Conservation (phyloP, 2,888 invertebrate species). For the Tipula unca region DNA sequence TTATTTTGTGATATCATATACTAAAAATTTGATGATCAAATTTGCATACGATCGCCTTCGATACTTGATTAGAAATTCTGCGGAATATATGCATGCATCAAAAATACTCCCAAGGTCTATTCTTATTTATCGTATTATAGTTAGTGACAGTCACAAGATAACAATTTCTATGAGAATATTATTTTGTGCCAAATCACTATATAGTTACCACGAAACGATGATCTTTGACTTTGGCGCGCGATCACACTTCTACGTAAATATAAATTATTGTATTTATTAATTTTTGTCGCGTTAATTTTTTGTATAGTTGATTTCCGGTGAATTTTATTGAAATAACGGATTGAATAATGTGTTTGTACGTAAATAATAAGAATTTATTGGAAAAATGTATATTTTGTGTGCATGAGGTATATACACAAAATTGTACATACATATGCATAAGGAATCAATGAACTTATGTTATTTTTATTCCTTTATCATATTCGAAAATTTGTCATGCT, state of each 20-base stretch:
- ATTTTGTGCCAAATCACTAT: too few species aligned
- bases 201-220: not conserved
- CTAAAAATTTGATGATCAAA: not conserved
- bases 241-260: not conserved
- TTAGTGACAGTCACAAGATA: too few species aligned
- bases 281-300: not conserved
- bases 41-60: not conserved
- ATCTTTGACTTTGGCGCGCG: not conserved
- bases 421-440: too few species aligned
- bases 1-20: not conserved
- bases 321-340: slow-evolving; percentile 14
- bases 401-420: not conserved
- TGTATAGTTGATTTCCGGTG: not conserved
- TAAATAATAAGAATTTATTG: not conserved
- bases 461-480: not conserved
- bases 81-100: not conserved
- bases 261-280: not conserved
- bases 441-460: not conserved
- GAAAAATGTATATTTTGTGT: not conserved
- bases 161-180: too few species aligned
- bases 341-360: not conserved
- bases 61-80: not conserved
- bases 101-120: too few species aligned
- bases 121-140: too few species aligned
- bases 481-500: not conserved